Evolutionary conservation across 1,140 invertebrate genomes (phyloP).

Genomic region (Apolygus lucorum): DNA sequence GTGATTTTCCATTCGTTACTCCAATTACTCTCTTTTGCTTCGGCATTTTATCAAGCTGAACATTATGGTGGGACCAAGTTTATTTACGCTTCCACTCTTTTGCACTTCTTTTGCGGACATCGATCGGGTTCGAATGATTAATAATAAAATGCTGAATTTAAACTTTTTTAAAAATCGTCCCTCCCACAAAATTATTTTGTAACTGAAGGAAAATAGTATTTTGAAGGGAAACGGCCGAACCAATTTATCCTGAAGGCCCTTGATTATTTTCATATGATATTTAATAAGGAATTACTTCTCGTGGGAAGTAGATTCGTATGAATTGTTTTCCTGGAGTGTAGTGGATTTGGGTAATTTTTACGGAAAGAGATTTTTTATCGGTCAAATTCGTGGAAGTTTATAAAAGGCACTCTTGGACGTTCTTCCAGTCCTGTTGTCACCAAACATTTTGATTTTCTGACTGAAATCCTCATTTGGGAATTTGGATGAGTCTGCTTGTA

Average conservation of each 20-base stretch:
- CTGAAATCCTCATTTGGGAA: too few species aligned
- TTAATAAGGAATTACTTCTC: background rate
- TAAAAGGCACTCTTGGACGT: background rate
- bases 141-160: too few species aligned
- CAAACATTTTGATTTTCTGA: too few species aligned
- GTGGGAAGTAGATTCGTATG: background rate
- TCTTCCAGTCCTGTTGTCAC: background rate
- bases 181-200: constrained; percentile 5
- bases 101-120: background rate
- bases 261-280: background rate
- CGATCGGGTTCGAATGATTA: background rate
- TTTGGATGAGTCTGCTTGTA: too few species aligned
- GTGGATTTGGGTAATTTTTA: background rate
- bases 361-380: background rate
- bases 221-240: background rate
- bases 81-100: constrained; percentile 9
- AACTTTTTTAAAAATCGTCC: background rate
- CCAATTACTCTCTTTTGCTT: background rate
- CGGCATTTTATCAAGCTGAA: background rate
- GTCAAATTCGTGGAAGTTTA: too few species aligned
- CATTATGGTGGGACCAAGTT: constrained; percentile 13
- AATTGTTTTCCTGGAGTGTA: background rate
- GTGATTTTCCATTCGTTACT: background rate
- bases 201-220: background rate
- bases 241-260: background rate